Evolutionary conservation across 2,797 vertebrate species (phyloP), one percentile per base, ranked within the genome.

Genomic region (Leucoraja ocellata): DNA sequence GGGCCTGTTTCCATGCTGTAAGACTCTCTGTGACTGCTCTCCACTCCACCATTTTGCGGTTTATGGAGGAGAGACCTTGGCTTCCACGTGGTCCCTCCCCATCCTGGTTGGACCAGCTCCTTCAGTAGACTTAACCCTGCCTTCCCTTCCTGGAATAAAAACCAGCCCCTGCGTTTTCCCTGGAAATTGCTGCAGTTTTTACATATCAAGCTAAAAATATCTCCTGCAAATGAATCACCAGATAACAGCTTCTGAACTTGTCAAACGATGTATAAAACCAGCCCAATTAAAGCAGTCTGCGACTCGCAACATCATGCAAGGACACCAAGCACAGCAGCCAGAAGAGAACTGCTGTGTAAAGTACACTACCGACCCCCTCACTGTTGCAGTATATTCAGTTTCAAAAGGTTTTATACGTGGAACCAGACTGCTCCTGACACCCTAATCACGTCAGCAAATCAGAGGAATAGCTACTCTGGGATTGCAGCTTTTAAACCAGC

Each of bases 161-260:
- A 13, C 71, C 71, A 73, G 71, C 71, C 18, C 71, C 28, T 65
- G n/a, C n/a, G 65, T 11, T 32, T 28, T 88, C n/a, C 84, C 5
- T 88, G n/a, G 84, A 88, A 32, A 65, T 65, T 88, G 61, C 32
- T 7, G 13, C 28, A 88, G 32, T 65, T n/a, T 88, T 88, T 65
- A 25, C 25, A n/a, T 63, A 58, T 88, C 28, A 32, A 23, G 58
- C 84, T 88, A 88, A 88, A 88, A 65, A 88, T 88, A 88, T 6
- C 61, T n/a, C 10, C 21, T 73, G 6, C 14, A 88, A 6, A n/a
- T 63, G 58, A 86, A 86, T 86, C 83, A 32, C 32, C n/a, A 16
- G 5, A 86, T 86, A 18, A 65, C 28, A 88, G 58, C 13, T 88
- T 65, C n/a, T n/a, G 58, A 63, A 16, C 28, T 14, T 63, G 83